Evolutionary conservation across 2,113 vertebrate genomes (phyloP).

Genomic region (Pachyramphus minor): DNA sequence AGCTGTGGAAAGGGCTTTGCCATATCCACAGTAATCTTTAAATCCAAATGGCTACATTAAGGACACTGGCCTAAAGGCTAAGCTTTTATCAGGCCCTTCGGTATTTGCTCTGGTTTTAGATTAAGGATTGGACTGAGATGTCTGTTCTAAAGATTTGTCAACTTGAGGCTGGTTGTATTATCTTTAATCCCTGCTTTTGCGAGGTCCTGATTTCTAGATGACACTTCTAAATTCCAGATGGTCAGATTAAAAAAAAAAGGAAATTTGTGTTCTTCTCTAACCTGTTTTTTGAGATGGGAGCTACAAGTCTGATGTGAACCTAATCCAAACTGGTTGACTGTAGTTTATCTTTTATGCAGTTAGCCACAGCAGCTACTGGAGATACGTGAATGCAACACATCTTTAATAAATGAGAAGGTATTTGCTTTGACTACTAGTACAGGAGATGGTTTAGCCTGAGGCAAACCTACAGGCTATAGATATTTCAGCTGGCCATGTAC

Average conservation of each 20-base stretch:
- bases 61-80: background rate
- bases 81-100: background rate
- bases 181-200: background rate
- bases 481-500: background rate
- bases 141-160: background rate
- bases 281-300: background rate
- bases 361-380: background rate
- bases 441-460: slow-evolving; percentile 47
- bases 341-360: background rate
- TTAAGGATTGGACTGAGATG: background rate
- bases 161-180: background rate
- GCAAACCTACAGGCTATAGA: slow-evolving; percentile 41
- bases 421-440: slow-evolving; percentile 29
- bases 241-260: background rate
- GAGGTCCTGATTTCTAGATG: background rate
- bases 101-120: background rate
- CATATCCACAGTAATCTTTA: background rate
- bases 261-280: background rate
- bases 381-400: background rate
- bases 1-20: background rate
- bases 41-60: background rate
- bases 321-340: background rate
- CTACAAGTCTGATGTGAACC: background rate
- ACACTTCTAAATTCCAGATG: background rate
- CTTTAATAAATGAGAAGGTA: slow-evolving; percentile 44